A percentile compares a stretch with the other conserved stretches of the same genome.
Conservation (phyloP, 2,113 vertebrate species). For the Romanogobio albipinnatus region DNA sequence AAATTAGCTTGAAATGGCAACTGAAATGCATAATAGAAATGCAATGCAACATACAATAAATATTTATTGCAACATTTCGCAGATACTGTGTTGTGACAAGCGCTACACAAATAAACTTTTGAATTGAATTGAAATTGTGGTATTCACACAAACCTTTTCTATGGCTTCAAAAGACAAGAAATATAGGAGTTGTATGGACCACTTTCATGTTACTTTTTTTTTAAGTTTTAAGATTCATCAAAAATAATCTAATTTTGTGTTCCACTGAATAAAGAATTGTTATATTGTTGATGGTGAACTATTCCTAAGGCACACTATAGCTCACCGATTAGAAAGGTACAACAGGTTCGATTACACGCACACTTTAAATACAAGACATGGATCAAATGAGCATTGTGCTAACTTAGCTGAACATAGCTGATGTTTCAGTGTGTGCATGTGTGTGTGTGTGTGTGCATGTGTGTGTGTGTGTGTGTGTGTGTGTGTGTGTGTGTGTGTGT, state of each 20-base stretch:
- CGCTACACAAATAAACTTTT: not conserved
- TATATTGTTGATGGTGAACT: not conserved
- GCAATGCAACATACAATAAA: too few species aligned
- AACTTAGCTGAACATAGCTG: not conserved
- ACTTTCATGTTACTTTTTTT: not conserved
- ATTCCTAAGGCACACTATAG: not conserved
- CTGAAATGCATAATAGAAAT: not conserved
- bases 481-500: conserved; percentile 13
- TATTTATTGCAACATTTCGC: not conserved
- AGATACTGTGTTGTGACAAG: not conserved
- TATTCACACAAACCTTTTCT: not conserved
- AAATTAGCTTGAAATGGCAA: not conserved
- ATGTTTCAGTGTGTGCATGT: conserved; percentile 11
- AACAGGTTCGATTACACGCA: not conserved
- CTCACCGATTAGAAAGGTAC: not conserved
- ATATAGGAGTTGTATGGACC: not conserved
- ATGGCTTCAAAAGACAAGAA: not conserved
- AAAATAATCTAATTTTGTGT: not conserved
- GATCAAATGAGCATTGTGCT: conserved; percentile 25
- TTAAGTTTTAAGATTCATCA: not conserved
- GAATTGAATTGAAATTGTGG: not conserved
- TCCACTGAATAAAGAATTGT: not conserved
- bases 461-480: conserved; percentile 8
- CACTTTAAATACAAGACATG: conserved; percentile 17
- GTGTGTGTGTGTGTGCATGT: conserved; percentile 8